Base-by-base conservation (phyloP, 2,888 invertebrate species). In the Acanthacorydalis orientalis region DNA sequence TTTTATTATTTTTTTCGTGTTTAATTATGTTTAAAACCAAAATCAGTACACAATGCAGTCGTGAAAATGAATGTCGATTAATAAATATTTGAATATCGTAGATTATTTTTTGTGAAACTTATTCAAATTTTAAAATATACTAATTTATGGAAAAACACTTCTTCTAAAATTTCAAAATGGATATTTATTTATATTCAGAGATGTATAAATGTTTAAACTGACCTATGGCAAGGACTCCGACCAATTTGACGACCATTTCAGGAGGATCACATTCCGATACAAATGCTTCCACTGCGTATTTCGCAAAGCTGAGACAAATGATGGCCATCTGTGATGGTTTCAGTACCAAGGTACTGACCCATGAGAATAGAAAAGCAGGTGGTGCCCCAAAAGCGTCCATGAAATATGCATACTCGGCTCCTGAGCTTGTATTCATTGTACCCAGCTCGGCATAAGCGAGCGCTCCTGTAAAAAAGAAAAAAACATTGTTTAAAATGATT, bases 251-350 rank as follows among this genome's bases (percentile, higher is more conserved):
- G 53, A 88, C 80, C 56, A 80, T 74, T 56, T 73, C 70, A 10
- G 90, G 85, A 46, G 90, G 88, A 63, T 86, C 83, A 65, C 90
- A 90, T 64, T 87, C 87, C 48, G 77, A 73, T 54, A 85, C 82
- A 66, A 90, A 90, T 49, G 90, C 89, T 65, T 90, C 88, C 52
- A 90, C 89, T 52, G 89, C 86, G 68, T 92, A 92, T 68, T 91
- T 87, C 53, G 90, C 90, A 71, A 91, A 91, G 63, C 89, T 89
- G 60, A 92, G 72, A 67, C 89, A 88, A 63, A 91, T 89, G 64
- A 91, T 91, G 56, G 91, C 89, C 83, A 91, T 84, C 70, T 91
- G 89, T 46, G 90, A 88, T 53, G 92, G 91, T 68, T 91, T 92
- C 61, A 91, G 74, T 58, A 92, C 86, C 67, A 91, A 73, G 51